A percentile compares a stretch with the other conserved stretches of the same genome.
Evolutionary conservation across 2,888 invertebrate genomes (phyloP).

Genomic region (Euproctis similis): DNA sequence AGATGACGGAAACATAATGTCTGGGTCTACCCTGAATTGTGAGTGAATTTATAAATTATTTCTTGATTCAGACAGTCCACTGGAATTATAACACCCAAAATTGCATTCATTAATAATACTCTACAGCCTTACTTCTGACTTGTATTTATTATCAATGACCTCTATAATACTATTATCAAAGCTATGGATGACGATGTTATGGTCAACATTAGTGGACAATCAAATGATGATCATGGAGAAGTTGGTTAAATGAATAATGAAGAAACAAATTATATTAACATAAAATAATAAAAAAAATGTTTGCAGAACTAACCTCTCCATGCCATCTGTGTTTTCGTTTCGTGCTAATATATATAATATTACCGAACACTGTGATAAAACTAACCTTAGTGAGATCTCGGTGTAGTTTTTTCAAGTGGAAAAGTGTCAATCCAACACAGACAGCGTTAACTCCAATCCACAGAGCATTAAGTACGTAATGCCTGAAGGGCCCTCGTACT

Average conservation of each 20-base stretch:
- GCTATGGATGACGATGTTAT: conserved; percentile 46
- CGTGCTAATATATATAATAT: not conserved
- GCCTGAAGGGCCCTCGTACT: conserved; percentile 90
- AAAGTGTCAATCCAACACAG: conserved; percentile 87
- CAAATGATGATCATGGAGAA: conserved; percentile 49
- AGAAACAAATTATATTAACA: conserved; percentile 40
- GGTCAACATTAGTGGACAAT: conserved; percentile 24
- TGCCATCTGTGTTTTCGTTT: conserved; percentile 32
- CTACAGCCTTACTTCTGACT: conserved; percentile 33
- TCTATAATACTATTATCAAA: conserved; percentile 36
- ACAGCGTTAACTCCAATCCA: conserved; percentile 93
- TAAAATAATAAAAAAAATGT: conserved; percentile 23
- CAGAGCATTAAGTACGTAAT: conserved; percentile 92
- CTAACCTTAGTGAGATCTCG: conserved; percentile 84
- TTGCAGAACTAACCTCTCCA: conserved; percentile 42
- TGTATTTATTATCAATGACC: conserved; percentile 31
- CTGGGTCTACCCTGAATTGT: conserved; percentile 32
- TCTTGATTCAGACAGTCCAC: conserved; percentile 31
- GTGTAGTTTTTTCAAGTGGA: conserved; percentile 88
- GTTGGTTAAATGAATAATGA: conserved; percentile 35
- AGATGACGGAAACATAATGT: no score
- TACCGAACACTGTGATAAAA: conserved; percentile 13
- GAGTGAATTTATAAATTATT: conserved; percentile 43
- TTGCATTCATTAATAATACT: conserved; percentile 38
- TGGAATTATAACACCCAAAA: conserved; percentile 28